Evolutionary conservation across 2,888 invertebrate species (phyloP).

Genomic region (Cylindroiulus punctatus): DNA sequence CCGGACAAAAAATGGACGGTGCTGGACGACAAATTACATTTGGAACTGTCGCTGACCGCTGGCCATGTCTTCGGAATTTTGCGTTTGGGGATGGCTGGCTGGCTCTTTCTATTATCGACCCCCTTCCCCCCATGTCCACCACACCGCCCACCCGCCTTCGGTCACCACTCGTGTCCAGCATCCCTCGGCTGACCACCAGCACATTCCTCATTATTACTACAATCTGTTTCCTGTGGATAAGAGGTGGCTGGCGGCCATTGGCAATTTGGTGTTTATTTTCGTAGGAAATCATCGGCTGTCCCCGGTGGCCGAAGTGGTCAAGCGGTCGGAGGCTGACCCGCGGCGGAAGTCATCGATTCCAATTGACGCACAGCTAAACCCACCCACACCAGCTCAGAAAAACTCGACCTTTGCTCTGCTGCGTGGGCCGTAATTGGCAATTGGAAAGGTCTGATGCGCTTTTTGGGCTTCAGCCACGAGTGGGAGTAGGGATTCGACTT

Average conservation of each 20-base stretch:
- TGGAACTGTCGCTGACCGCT: not conserved
- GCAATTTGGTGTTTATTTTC: conserved; percentile 14
- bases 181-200: not conserved
- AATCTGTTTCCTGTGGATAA: conserved; percentile 32
- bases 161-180: not conserved
- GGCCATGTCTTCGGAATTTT: conserved; percentile 16
- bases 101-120: not conserved
- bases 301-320: not conserved
- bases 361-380: not conserved
- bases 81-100: not conserved
- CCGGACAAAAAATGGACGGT: not conserved
- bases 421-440: conserved; percentile 12
- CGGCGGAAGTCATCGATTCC: conserved; percentile 17
- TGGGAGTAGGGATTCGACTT: not conserved
- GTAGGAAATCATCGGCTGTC: conserved; percentile 14
- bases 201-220: conserved; percentile 11
- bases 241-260: conserved; percentile 25
- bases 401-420: not conserved
- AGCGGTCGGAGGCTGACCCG: conserved; percentile 7
- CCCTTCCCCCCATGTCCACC: not conserved
- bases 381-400: not conserved
- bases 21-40: conserved; percentile 20
- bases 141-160: not conserved
- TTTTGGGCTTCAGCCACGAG: not conserved
- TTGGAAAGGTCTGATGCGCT: not conserved